These are phyloP conservation scores for Chiloscyllium plagiosum DNA, from an alignment of 2,113 vertebrate genomes.

Conservation along the genomic window DNA sequence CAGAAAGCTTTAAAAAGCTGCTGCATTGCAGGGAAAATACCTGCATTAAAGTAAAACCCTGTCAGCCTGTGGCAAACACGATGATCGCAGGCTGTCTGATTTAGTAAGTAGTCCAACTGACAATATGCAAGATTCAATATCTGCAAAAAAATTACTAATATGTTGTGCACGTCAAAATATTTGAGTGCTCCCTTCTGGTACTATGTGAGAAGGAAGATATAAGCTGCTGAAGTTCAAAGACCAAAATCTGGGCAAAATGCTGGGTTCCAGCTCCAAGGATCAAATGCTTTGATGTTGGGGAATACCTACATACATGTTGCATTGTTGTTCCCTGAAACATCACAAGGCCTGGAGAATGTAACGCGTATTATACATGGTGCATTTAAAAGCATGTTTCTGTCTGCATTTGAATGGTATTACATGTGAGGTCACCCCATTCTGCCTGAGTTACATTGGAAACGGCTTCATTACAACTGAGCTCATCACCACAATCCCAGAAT, in stretches of 20 bases:
- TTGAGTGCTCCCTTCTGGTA: not conserved
- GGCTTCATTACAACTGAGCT: not conserved
- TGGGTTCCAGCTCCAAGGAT: not conserved
- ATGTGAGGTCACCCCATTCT: not conserved
- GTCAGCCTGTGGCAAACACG: not conserved
- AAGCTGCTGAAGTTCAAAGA: not conserved
- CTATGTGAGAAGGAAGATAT: not conserved
- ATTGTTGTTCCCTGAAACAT: too few species aligned
- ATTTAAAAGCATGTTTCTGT: not conserved
- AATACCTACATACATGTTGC: not conserved
- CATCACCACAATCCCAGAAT: not conserved
- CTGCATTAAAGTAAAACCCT: not conserved
- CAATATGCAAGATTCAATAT: not conserved
- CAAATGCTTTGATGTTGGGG: not conserved
- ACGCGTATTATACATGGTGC: not conserved
- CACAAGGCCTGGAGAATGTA: not conserved
- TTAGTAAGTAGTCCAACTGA: not conserved
- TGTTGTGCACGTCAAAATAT: not conserved
- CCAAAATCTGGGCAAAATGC: not conserved
- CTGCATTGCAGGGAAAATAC: conserved; percentile 7
- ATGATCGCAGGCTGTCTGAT: conserved; percentile 7
- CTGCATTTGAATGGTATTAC: not conserved
- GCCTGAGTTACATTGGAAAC: not conserved
- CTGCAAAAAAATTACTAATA: not conserved
- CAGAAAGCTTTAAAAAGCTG: not conserved